Conservation (phyloP, 2,888 invertebrate genomes). For the Conops quadrifasciatus region DNA sequence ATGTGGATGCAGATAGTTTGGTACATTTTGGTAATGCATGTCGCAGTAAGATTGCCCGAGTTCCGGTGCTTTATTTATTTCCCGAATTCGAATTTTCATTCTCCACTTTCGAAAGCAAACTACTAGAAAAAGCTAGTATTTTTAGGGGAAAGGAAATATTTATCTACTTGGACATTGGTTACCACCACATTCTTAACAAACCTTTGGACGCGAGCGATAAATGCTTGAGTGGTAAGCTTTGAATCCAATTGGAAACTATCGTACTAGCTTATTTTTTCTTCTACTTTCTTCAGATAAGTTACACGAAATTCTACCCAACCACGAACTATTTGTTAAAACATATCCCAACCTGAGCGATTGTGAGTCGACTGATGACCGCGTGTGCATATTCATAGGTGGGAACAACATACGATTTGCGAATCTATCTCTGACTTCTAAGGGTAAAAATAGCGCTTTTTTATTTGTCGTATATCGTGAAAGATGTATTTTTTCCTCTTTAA, state of each 20-base stretch:
- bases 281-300: constrained; percentile 42
- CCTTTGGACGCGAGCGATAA: constrained; percentile 16
- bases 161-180: constrained; percentile 75
- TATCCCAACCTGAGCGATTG: constrained; percentile 53
- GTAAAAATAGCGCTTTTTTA: constrained; percentile 50
- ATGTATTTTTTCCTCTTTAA: not conserved
- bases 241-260: not conserved
- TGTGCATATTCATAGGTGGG: constrained; percentile 74
- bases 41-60: constrained; percentile 75
- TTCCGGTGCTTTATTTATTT: constrained; percentile 81
- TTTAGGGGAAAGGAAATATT: constrained; percentile 65
- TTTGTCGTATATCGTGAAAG: not conserved
- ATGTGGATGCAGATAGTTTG: constrained; percentile 83
- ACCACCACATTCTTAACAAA: constrained; percentile 71
- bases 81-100: constrained; percentile 71
- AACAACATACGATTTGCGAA: constrained; percentile 74
- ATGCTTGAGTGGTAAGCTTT: constrained; percentile 16
- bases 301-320: constrained; percentile 44
- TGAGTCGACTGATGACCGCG: constrained; percentile 66
- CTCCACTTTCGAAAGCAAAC: constrained; percentile 60
- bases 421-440: constrained; percentile 69
- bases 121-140: constrained; percentile 54
- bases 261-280: not conserved
- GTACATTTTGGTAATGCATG: constrained; percentile 94
- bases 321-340: constrained; percentile 48